Evolutionary conservation across 2,888 invertebrate genomes (phyloP).

Genomic region (Eueremaeus valkanovi): DNA sequence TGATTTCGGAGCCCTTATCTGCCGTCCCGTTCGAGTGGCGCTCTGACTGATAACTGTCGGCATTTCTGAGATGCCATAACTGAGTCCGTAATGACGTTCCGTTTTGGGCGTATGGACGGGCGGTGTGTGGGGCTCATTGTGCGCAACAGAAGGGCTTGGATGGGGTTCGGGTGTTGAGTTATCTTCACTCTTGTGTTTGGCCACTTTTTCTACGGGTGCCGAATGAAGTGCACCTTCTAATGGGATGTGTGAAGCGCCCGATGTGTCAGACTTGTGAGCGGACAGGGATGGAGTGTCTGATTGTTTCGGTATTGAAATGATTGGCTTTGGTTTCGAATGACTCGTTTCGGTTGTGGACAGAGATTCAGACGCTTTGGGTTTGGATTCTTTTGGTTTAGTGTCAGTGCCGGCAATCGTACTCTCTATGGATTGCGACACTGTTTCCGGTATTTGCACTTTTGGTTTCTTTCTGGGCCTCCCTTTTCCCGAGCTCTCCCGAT

Average conservation of each 20-base stretch:
- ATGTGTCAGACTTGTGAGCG: not conserved
- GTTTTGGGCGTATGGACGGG: not conserved
- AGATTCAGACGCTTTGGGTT: not conserved
- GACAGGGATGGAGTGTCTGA: not conserved
- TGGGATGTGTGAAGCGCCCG: not conserved
- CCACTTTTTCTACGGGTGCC: not conserved
- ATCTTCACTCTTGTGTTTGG: not conserved
- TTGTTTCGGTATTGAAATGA: not conserved
- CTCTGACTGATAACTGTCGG: constrained; percentile 26
- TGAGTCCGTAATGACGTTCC: constrained; percentile 33
- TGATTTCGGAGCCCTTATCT: constrained; percentile 39
- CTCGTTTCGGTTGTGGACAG: not conserved
- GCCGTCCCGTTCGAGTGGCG: constrained; percentile 35
- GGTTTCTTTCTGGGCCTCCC: constrained; percentile 1
- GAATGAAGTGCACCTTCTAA: not conserved
- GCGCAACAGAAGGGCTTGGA: not conserved
- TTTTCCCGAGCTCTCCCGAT: constrained; percentile 1
- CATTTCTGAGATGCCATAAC: constrained; percentile 37
- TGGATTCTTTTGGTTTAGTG: not conserved
- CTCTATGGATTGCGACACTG: not conserved
- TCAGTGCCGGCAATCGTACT: too few species aligned
- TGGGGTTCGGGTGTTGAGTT: not conserved
- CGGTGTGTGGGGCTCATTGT: too few species aligned
- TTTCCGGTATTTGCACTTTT: too few species aligned
- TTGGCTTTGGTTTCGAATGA: not conserved